These are phyloP conservation scores for Capreolus pygargus DNA, from an alignment of 2,113 vertebrate genomes.

Conservation along the genomic window DNA sequence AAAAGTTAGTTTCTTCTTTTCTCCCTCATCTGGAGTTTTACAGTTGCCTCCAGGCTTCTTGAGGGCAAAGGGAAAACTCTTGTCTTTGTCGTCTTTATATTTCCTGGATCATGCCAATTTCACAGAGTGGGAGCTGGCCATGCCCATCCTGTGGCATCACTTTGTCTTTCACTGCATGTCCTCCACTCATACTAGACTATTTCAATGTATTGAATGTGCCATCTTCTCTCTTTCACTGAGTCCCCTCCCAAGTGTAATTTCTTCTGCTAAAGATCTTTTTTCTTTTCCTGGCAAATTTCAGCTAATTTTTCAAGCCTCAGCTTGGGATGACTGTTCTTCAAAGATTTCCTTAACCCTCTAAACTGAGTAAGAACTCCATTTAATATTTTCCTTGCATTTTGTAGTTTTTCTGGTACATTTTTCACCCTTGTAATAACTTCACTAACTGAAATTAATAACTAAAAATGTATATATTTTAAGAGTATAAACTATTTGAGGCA, in stretches of 20 bases:
- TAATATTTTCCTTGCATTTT: not conserved
- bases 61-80: not conserved
- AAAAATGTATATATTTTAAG: not conserved
- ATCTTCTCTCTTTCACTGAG: not conserved
- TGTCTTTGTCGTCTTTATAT: not conserved
- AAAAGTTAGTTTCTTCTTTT: not conserved
- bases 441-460: constrained; percentile 16
- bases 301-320: not conserved
- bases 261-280: not conserved
- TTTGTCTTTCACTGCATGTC: not conserved
- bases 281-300: not conserved
- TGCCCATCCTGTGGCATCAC: not conserved
- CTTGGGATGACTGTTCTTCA: constrained; percentile 3
- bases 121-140: not conserved
- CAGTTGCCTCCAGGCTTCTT: not conserved
- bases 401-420: not conserved
- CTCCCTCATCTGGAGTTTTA: not conserved
- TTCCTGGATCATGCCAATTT: not conserved
- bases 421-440: not conserved
- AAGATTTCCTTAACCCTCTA: not conserved
- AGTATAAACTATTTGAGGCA: not conserved
- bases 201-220: not conserved
- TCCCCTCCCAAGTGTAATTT: not conserved
- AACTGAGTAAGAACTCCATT: not conserved
- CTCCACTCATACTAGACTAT: not conserved